Evolutionary conservation across 64 coral and sea anemone species (phyloP), one percentile per base, ranked within the genome.

Genomic region (Montipora cactus): DNA sequence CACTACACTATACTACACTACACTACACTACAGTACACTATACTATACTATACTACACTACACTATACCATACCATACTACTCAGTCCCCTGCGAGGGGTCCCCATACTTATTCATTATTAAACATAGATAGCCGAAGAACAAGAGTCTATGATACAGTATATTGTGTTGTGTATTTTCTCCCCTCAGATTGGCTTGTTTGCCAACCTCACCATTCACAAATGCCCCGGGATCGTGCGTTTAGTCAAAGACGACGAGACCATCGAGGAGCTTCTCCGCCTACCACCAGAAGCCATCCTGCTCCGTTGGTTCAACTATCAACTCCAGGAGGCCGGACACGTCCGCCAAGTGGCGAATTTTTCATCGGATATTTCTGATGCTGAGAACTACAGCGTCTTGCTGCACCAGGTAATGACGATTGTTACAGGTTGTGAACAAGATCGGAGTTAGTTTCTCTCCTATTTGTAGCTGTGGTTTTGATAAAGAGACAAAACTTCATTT

Each of bases 261-360:
- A 87, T 96, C 7, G 95, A 94, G 22, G 81, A 96, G 47, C 62
- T 96, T n/a, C 69, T 89, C 5, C 92, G 95, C 8, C 79, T 99
- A 4, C 89, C 98, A 0, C 98, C 98, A 14, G 98, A 99, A 50
- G 90, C 90, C 5, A 93, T 99, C 89, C 59, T 99, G 11, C 55
- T 99, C 7, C 73, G 98, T 47, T 99, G 98, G 98, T 94, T 99
- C 48, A 99, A 99, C 75, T 99, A 91, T 22, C 98, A 99, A 20
- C 84, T 99, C 9, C 68, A 96, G 13, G 67, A 95, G n/a, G 92
- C 95, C 19, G 95, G 98, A 7, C 92, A 99, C 74, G 74, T 76
- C 84, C 91, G 95, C 89, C 79, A 67, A 12, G 95, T 99, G 9
- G 49, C 86, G 0, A 99, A 99, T 79, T 99, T 99, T 68, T 86